Percentiles rank a stretch among this genome's conserved stretches.
Evolutionary conservation across 2,888 invertebrate species (phyloP).

Genomic region (Graphium colonna): DNA sequence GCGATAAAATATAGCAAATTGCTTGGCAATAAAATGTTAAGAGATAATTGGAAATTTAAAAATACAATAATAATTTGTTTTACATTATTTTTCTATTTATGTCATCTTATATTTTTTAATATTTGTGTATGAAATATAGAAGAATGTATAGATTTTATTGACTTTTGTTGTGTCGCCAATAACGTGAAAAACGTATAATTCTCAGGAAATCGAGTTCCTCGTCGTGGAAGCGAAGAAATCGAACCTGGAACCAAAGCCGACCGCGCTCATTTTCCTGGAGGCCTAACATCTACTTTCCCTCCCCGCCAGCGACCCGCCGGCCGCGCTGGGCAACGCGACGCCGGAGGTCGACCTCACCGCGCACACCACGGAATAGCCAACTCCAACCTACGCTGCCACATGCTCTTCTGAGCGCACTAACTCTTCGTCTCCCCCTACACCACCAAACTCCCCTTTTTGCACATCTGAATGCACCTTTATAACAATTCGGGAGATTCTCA

Average conservation of each 20-base stretch:
- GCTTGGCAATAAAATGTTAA: no score
- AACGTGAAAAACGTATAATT: no score
- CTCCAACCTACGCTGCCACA: slow-evolving; percentile 80
- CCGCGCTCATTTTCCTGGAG: slow-evolving; percentile 93
- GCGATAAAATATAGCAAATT: no score
- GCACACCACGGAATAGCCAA: slow-evolving; percentile 80
- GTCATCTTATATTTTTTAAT: no score
- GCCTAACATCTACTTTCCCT: slow-evolving; percentile 95
- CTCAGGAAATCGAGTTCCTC: slow-evolving; percentile 94
- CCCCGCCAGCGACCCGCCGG: slow-evolving; percentile 89
- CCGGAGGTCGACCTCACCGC: slow-evolving; percentile 82
- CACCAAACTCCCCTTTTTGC: no score
- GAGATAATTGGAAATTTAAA: no score
- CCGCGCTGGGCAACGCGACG: slow-evolving; percentile 82
- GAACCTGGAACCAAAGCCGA: slow-evolving; percentile 94
- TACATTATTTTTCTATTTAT: no score
- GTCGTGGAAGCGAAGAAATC: slow-evolving; percentile 96
- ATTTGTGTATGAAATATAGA: no score
- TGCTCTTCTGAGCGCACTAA: slow-evolving; percentile 68
- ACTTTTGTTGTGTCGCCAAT: no score
- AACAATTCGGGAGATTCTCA: neutral
- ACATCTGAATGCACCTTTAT: no score
- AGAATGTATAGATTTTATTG: no score
- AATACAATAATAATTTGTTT: no score
- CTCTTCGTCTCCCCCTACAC: slow-evolving; percentile 16